Base-by-base conservation (phyloP, 1,140 invertebrate genomes). In the Pogonognathellus flavescens region DNA sequence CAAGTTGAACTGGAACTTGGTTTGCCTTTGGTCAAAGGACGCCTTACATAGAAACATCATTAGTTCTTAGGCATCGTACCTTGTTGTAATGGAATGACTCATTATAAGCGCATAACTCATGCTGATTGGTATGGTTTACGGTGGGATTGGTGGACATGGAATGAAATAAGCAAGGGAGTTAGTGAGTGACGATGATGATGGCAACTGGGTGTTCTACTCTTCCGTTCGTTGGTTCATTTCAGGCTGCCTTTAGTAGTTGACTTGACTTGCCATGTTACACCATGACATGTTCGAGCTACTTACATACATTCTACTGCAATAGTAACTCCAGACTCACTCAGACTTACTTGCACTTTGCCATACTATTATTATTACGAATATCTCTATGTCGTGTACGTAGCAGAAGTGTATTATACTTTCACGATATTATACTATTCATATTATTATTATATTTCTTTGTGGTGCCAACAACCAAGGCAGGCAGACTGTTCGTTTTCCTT, bases 201-300 rank as follows among this genome's bases (percentile, higher is more conserved):
- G 70, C 70, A 76, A 76, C 70, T 76, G 70, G 70, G 70, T 76
- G 70, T 76, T 76, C 70, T 76, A 76, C 70, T 76, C 70, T 76
- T 76, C 70, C 70, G 70, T 76, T 76, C 70, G 25, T 50, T 76
- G n/a, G 16, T 66, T 66, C 22, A 70, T 70, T 70, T 70, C 41
- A 76, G 18, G 70, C 70, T 50, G n/a, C 41, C 66, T 70, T 70
- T 16, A 55, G 59, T 1, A 62, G 59, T 20, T 62, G 20, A 70
- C 31, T 72, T 49, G 31, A 22, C 66, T 31, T 49, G 66, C 25
- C 70, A 76, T 76, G 70, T 76, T 76, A 31, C 18, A 76, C 70
- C 31, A 76, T 31, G 41, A 76, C 70, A 76, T 70, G 66, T 70
- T 70, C 31, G 18, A 50, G 70, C 16, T 76, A 16, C 70, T 41